These are phyloP conservation scores for Prietella phreatophila DNA, from an alignment of 2,113 vertebrate species.

Conservation along the genomic window DNA sequence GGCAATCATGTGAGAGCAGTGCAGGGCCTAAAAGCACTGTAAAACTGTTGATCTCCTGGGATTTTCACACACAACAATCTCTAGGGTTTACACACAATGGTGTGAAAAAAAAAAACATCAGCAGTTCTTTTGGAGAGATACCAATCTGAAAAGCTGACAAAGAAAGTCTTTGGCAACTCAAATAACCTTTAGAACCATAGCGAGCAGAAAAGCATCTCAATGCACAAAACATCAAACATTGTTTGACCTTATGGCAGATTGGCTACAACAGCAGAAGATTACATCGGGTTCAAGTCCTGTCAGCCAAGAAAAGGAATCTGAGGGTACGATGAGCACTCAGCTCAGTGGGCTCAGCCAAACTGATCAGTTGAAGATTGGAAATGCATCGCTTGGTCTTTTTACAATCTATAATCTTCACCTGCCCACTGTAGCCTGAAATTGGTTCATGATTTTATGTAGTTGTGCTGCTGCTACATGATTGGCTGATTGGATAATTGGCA, in stretches of 20 bases:
- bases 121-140: background rate
- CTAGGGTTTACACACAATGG: too few relatives aligned
- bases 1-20: background rate
- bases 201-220: background rate
- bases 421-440: background rate
- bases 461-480: background rate
- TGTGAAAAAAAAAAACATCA: too few relatives aligned
- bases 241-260: background rate
- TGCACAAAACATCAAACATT: background rate
- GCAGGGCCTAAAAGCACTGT: background rate
- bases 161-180: background rate
- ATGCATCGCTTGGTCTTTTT: background rate
- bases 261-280: background rate
- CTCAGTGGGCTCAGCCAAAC: background rate
- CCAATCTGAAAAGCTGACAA: background rate
- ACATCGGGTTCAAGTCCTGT: background rate
- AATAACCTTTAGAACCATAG: background rate
- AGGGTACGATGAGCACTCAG: background rate
- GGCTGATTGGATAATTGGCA: too few relatives aligned
- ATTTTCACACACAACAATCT: too few relatives aligned
- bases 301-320: background rate
- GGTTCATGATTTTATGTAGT: background rate
- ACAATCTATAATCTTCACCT: background rate
- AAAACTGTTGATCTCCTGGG: too few relatives aligned
- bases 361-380: background rate